Evolutionary conservation across 2,888 invertebrate genomes (phyloP).

Genomic region (Xestoiulus laeticollis): DNA sequence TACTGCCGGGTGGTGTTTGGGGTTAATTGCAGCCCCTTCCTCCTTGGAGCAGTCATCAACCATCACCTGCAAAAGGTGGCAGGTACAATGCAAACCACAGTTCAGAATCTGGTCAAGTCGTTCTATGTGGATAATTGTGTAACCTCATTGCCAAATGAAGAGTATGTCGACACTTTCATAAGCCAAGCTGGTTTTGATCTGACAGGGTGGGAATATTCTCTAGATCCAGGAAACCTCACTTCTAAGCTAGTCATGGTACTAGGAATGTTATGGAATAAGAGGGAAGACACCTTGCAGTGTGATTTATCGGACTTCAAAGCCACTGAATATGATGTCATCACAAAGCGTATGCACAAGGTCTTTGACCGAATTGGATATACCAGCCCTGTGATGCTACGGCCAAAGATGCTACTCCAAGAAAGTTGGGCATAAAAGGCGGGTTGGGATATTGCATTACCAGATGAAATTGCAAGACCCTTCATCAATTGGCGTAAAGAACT

Average conservation of each 20-base stretch:
- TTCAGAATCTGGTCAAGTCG: background rate
- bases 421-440: background rate
- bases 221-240: background rate
- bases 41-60: background rate
- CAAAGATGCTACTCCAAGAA: background rate
- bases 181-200: background rate
- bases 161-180: background rate
- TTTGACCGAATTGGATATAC: background rate
- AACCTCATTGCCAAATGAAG: background rate
- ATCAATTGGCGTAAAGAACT: background rate
- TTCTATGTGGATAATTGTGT: background rate
- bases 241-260: background rate
- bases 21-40: background rate
- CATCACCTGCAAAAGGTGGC: background rate
- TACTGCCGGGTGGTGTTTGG: background rate
- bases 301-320: background rate
- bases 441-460: background rate
- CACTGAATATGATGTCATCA: background rate
- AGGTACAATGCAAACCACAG: background rate
- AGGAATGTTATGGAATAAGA: background rate
- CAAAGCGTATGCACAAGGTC: background rate
- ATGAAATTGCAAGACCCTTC: background rate
- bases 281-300: background rate
- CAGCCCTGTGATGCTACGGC: background rate
- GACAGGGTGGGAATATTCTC: background rate